Evolutionary conservation across 2,797 vertebrate genomes (phyloP).

Genomic region (Sebastes umbrosus): DNA sequence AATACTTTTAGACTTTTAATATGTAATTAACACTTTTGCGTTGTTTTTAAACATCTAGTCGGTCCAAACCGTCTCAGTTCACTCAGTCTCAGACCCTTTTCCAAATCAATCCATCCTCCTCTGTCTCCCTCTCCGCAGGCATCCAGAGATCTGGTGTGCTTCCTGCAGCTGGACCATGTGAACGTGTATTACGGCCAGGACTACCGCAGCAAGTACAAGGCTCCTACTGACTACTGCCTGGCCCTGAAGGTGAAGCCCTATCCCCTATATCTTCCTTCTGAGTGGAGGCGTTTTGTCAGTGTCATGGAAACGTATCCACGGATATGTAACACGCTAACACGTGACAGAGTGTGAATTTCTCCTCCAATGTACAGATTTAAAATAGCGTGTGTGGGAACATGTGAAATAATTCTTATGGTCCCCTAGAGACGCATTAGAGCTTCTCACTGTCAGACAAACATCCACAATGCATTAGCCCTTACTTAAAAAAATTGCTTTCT

Average conservation of each 20-base stretch:
- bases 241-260: constrained; percentile 88
- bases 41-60: not conserved
- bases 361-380: not conserved
- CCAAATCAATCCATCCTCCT: not conserved
- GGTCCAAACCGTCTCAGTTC: not conserved
- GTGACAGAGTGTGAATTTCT: not conserved
- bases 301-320: not conserved
- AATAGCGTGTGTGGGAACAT: not conserved
- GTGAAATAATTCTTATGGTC: not conserved
- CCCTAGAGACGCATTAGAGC: not conserved
- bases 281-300: not conserved
- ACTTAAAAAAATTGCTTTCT: not conserved
- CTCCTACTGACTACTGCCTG: constrained; percentile 96
- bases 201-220: constrained; percentile 97
- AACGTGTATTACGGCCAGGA: constrained; percentile 97
- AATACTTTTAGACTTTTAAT: not conserved
- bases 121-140: constrained; percentile 77
- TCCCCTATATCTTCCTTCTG: no score
- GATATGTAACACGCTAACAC: not conserved
- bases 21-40: not conserved
- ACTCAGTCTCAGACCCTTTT: not conserved
- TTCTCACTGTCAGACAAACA: not conserved
- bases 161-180: constrained; percentile 96
- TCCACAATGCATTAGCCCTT: not conserved
- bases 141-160: constrained; percentile 95